phyloP scores from a whole-genome alignment of 1,140 invertebrate species.

The Zaprionus gabonicus region DNA sequence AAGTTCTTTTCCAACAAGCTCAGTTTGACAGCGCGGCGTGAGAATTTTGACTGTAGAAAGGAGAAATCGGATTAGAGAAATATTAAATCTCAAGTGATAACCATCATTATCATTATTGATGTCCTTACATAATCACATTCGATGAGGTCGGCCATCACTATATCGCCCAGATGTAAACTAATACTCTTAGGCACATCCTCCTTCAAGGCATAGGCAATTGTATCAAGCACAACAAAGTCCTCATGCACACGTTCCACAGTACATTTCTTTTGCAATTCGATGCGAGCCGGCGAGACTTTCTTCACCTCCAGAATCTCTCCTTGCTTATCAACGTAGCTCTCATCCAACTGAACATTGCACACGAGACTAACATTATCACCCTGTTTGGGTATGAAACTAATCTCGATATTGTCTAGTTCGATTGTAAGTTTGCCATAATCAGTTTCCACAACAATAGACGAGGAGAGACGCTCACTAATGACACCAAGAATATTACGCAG shows the following conservation, averaged over 20 bases:
- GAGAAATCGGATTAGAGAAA: not conserved
- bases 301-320: conserved; percentile 69
- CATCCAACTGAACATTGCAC: conserved; percentile 70
- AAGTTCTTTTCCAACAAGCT: conserved; percentile 58
- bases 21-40: conserved; percentile 69
- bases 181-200: conserved; percentile 41
- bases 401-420: conserved; percentile 86
- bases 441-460: conserved; percentile 85
- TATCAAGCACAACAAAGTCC: conserved; percentile 48
- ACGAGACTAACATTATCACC: conserved; percentile 64
- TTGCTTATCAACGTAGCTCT: conserved; percentile 61
- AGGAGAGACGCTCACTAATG: conserved; percentile 85
- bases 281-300: conserved; percentile 56
- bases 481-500: conserved; percentile 85
- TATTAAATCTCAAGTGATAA: not conserved
- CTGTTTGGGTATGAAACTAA: conserved; percentile 84
- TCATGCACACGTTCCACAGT: conserved; percentile 49
- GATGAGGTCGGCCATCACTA: conserved; percentile 64
- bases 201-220: conserved; percentile 48
- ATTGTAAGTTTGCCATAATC: conserved; percentile 85
- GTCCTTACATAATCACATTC: conserved; percentile 70
- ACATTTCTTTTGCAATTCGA: conserved; percentile 45
- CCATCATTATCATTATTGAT: not conserved
- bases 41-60: conserved; percentile 47
- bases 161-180: conserved; percentile 61